Conservation (phyloP, 2,113 vertebrate genomes). For the Morone saxatilis region DNA sequence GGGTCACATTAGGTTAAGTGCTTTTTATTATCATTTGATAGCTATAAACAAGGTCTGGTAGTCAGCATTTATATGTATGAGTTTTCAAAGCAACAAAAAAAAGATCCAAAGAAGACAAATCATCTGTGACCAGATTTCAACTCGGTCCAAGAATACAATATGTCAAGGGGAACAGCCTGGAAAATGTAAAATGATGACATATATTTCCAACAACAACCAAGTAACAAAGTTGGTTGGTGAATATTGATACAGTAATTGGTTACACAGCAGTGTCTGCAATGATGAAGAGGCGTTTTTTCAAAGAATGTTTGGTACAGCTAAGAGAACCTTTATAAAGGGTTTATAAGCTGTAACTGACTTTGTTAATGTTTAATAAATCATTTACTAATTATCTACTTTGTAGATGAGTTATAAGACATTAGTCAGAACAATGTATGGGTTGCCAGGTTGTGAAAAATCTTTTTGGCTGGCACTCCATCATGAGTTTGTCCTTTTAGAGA, state of each 20-base stretch:
- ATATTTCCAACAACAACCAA: background rate
- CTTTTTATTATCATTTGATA: constrained; percentile 2
- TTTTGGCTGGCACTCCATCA: background rate
- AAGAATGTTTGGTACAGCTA: background rate
- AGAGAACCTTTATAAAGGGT: background rate
- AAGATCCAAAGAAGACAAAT: constrained; percentile 7
- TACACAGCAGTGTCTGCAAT: background rate
- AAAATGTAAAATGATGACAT: background rate
- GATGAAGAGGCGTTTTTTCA: background rate
- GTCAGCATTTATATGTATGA: background rate
- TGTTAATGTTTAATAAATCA: background rate
- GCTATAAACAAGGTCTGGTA: background rate
- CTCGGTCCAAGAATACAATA: constrained; percentile 4
- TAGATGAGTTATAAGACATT: background rate
- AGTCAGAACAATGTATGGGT: background rate
- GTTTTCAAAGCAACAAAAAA: constrained; percentile 15
- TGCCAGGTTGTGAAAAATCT: background rate
- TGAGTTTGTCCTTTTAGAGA: background rate
- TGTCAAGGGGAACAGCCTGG: background rate
- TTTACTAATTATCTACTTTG: background rate
- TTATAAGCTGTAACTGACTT: background rate
- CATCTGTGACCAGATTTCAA: background rate
- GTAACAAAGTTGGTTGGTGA: background rate
- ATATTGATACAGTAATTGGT: background rate
- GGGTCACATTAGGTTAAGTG: background rate